Base-by-base conservation (phyloP, 2,888 invertebrate species). In the Hesperia comma region DNA sequence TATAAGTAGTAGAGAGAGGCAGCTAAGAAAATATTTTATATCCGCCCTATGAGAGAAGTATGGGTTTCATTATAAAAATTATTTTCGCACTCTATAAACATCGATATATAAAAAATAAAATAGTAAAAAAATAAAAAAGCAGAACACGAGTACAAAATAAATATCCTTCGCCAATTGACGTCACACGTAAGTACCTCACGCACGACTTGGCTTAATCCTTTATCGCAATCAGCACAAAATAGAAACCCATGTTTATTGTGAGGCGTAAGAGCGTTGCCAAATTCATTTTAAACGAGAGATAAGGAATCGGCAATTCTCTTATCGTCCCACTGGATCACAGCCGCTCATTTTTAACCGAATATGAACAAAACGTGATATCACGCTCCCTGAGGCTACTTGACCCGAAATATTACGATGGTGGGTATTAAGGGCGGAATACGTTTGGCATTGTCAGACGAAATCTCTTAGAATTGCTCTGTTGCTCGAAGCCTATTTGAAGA, bases 341-440 rank as follows among this genome's bases (percentile, higher is more conserved):
- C 81, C 79, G 79, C 80, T 79, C 80, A 81, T 84, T 88, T 86
- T 86, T 84, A 85, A 83, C 80, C 79, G 79, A 79, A 81, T 83
- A 83, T 81, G 80, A 84, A 84, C 81, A 83, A 84, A 84, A 83
- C 80, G 79, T 80, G 79, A 81, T 81, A 82, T 81, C 78, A 77
- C 80, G 83, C 84, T 77, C 80, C 84, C 80, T 69, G 81, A 80
- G 83, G 84, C 75, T 79, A 75, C 74, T 77, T 77, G 84, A 86
- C 84, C 85, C 83, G 75, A 81, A 81, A 85, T 85, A 86, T 85
- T 84, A 80, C 77, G 79, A 80, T 78, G 79, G 81, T 77, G 74
- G 77, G 70, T 74, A 75, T 75, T 75, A 74, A 77, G 75, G 74
- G 73, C 71, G 72, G 76, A 72, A 75, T 73, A 72, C 78, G 60